A percentile compares a stretch with the other conserved stretches of the same genome.
phyloP scores from a whole-genome alignment of 2,113 vertebrate genomes.

The Brachypteracias leptosomus region DNA sequence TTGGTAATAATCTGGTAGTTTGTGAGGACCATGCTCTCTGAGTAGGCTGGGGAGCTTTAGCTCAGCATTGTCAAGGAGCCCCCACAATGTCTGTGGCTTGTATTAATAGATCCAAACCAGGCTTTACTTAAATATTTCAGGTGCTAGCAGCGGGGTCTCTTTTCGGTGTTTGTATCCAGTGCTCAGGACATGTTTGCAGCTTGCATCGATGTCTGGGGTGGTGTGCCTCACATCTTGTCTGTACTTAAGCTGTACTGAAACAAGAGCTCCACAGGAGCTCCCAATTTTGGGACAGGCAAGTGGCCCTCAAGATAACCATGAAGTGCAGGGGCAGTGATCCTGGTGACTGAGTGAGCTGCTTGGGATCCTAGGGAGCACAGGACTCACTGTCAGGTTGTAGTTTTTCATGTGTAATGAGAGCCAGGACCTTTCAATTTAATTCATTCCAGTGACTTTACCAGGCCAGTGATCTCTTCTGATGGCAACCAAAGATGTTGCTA shows the following conservation, averaged over 20 bases:
- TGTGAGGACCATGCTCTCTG: accelerated
- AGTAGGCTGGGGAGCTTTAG: not conserved
- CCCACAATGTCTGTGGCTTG: not conserved
- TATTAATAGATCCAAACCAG: not conserved
- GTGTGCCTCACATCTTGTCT: not conserved
- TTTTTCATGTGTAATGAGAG: not conserved
- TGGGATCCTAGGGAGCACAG: not conserved
- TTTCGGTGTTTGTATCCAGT: not conserved
- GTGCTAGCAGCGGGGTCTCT: not conserved
- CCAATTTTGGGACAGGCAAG: not conserved
- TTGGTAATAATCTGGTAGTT: not conserved
- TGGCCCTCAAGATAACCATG: not conserved
- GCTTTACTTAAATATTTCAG: not conserved
- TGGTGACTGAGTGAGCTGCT: not conserved
- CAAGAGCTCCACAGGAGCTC: not conserved
- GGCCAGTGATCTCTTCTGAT: not conserved
- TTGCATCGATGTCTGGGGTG: not conserved
- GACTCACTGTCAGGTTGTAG: not conserved
- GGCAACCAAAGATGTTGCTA: not conserved
- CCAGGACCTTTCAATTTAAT: not conserved
- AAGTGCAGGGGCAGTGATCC: not conserved
- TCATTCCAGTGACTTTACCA: not conserved
- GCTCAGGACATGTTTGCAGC: not conserved
- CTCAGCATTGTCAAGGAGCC: not conserved
- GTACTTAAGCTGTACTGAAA: not conserved